A percentile compares a stretch with the other conserved stretches of the same genome.
Evolutionary conservation across 2,888 invertebrate species (phyloP).

Genomic region (Mythimna vitellina): DNA sequence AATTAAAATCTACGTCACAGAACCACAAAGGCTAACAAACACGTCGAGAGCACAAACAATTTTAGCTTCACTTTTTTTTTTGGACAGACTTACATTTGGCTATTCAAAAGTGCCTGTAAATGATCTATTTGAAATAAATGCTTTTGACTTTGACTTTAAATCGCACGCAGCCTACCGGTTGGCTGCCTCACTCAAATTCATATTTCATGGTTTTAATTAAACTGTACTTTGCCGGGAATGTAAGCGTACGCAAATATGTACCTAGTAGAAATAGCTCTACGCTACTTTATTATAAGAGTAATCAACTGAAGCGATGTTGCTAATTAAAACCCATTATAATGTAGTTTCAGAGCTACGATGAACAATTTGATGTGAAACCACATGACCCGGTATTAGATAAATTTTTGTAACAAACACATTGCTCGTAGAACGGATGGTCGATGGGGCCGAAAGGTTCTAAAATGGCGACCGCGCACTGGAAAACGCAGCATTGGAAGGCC

Average conservation of each 20-base stretch:
- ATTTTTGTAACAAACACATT: conserved; percentile 5
- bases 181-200: conserved; percentile 37
- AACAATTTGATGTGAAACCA: conserved; percentile 27
- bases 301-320: conserved; percentile 33
- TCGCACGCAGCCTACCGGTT: conserved; percentile 8
- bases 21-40: conserved; percentile 10
- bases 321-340: conserved; percentile 38
- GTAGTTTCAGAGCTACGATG: conserved; percentile 12
- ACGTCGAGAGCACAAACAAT: conserved; percentile 8
- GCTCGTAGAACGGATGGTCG: too few species aligned
- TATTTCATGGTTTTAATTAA: conserved; percentile 61
- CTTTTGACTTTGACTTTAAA: too few species aligned
- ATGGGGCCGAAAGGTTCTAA: too few species aligned
- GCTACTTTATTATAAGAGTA: conserved; percentile 21
- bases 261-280: conserved; percentile 29
- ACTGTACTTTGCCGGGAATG: conserved; percentile 43
- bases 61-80: too few species aligned
- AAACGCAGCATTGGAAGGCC: too few species aligned
- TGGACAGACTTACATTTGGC: too few species aligned
- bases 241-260: conserved; percentile 15
- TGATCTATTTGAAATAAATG: too few species aligned
- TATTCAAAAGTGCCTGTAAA: too few species aligned
- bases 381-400: conserved; percentile 14
- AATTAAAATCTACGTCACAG: conserved; percentile 20
- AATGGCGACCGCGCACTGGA: too few species aligned